Evolutionary conservation across 2,797 vertebrate genomes (phyloP), one percentile per base, ranked within the genome.

Genomic region (Poecilia velifera): DNA sequence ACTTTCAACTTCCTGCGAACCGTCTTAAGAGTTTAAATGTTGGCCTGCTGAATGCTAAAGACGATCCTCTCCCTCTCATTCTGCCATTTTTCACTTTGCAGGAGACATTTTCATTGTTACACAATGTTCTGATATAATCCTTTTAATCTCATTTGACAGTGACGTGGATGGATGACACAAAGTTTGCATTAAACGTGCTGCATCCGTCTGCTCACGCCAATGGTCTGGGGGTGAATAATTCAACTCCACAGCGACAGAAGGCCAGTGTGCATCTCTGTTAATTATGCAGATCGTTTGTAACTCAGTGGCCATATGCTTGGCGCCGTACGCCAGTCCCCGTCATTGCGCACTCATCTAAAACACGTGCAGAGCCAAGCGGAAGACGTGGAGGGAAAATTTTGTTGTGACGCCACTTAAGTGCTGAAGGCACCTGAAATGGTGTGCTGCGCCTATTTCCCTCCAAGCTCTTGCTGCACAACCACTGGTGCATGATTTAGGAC

Each of bases 221-320:
- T 90, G 85, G 84, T 80, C 85, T 87, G 78, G 87, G 87, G 87
- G 89, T 92, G 87, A 94, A 94, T 92, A 89, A 94, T 93, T 92
- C 82, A 92, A 87, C 80, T 84, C 80, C 78, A 80, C 64, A 28
- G 77, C 76, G 84, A 90, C 92, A 94, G 89, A 90, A 91, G 89
- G 91, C 72, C 83, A 88, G 89, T 73, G 51, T 83, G 91, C 84
- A 90, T 93, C 89, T 83, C 85, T 82, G 86, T 93, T 91, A 94
- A 93, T 95, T 93, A 93, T 94, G 94, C 86, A 94, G 89, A 62
- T n/a, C 79, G 62, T 84, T 87, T 31, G 64, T 82, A 89, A 85
- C 84, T 86, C 82, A 74, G 16, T 6, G 82, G 62, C 89, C 92
- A 92, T 90, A 91, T 91, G 91, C 84, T 87, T 76, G 34, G 81